Base-by-base conservation (phyloP, 2,888 invertebrate species). In the Gryllus longicercus region DNA sequence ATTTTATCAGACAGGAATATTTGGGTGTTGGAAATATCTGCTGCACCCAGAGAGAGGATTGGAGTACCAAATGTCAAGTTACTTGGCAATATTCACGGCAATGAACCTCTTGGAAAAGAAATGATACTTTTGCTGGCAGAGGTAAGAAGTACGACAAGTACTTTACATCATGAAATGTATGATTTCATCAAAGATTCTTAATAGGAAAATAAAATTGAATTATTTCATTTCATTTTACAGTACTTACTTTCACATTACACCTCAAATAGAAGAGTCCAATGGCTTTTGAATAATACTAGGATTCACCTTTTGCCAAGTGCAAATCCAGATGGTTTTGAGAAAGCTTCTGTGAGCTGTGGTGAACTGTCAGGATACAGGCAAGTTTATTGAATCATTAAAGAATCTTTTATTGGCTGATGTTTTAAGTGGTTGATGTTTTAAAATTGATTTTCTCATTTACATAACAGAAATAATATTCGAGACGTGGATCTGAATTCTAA, bases 61-160 rank as follows among this genome's bases (percentile, higher is more conserved):
- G 87, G 88, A 2, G 85, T 92, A 81, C 93, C 93, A 2, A 92
- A 93, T 86, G 90, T 94, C 81, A 93, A 93, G 86, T 90, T 93
- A 83, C 88, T 94, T 75, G 93, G 90, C 50, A 93, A 93, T 85
- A 93, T 94, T 88, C 94, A 94, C 85, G 94, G 94, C 51, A 92
- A 93, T 85, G 93, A 91, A 85, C 88, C 90, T 1, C 91, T 92
- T 10, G 93, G 93, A 11, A 87, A 92, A 79, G 93, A 93, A 87
- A 84, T 93, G 81, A 86, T 94, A 77, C 86, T 93, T 4, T 90
- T 91, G 82, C 88, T 93, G 82, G 84, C 88, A 74, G 85, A 88
- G 84, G 89, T 89, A 85, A 84, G 82, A 77, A 75, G 11, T 4
- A 38, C 4, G 25, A 38, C 5, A 38, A 38, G 38, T 8, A 38